phyloP scores from a whole-genome alignment of 1,140 invertebrate genomes.

The Trigoniulus corallinus region DNA sequence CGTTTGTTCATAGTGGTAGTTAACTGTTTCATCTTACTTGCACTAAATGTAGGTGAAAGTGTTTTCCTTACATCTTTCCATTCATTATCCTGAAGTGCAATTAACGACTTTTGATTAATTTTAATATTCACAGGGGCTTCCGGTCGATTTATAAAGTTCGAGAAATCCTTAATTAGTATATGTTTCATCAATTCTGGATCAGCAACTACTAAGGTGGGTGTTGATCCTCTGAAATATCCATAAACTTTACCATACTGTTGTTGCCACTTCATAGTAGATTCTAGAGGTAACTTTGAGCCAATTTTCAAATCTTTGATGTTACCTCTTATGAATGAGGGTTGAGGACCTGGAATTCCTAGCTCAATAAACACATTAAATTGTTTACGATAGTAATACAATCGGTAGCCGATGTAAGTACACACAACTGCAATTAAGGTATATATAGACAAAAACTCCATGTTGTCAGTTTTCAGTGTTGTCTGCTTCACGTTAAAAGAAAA shows the following conservation, averaged over 20 bases:
- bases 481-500: no score
- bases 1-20: no score
- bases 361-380: no score
- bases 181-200: conserved; percentile 24
- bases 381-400: no score
- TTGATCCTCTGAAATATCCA: conserved; percentile 23
- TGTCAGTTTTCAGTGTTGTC: no score
- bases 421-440: no score
- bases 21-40: conserved; percentile 31
- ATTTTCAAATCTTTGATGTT: not conserved
- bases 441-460: no score
- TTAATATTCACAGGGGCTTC: conserved; percentile 6
- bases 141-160: conserved; percentile 3
- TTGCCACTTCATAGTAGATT: conserved; percentile 16
- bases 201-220: conserved; percentile 20
- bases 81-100: conserved; percentile 19
- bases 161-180: conserved; percentile 22
- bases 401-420: no score
- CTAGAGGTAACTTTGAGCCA: not conserved
- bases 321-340: not conserved
- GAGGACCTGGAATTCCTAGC: not conserved
- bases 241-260: conserved; percentile 23
- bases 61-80: conserved; percentile 34
- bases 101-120: not conserved
- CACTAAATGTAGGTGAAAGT: conserved; percentile 34